Base-by-base conservation (phyloP, 2,888 invertebrate species). In the Minunthozetes semirufus region DNA sequence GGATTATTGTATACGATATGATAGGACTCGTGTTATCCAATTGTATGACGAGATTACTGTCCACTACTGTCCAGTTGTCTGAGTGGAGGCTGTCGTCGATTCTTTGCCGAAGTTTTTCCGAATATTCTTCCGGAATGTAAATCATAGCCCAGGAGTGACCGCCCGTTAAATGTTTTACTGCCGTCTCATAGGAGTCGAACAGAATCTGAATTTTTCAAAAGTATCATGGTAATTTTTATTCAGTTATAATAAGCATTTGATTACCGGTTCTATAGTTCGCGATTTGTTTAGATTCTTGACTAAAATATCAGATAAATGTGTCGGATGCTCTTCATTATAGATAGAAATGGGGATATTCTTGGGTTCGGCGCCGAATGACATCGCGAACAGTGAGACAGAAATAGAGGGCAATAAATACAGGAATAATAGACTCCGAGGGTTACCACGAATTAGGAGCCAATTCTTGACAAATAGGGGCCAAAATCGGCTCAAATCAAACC, bases 11-110 rank as follows among this genome's bases (percentile, higher is more conserved):
- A 19, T 53, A 53, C 11, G 53, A 53, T 53, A 53, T 53, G 17
- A 53, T 53, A 11, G 53, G 53, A 53, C 53, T 53, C 53, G 53
- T 53, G 17, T 53, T 53, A n/a, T 53, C 53, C 19, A 53, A 53
- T 8, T 53, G 6, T 8, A 53, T 17, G 6, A 19, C 17, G 6
- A 53, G 9, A 53, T 53, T 53, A 53, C 53, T 53, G 53, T 53
- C 53, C 19, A n/a, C 53, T 53, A 53, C 17, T 53, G 53, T 53
- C 17, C 6, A 8, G 53, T 11, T 53, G 19, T 17, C 17, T 53
- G 53, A 11, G n/a, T 53, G 17, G 17, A 53, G 17, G n/a, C 19
- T 17, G 53, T 53, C 9, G 53, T 53, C 9, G 8, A 53, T 8
- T 8, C 53, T 8, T 17, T 53, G 53, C 19, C 17, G 11, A 6